phyloP scores from a whole-genome alignment of 2,888 invertebrate species.

The Cheilosia impressa region DNA sequence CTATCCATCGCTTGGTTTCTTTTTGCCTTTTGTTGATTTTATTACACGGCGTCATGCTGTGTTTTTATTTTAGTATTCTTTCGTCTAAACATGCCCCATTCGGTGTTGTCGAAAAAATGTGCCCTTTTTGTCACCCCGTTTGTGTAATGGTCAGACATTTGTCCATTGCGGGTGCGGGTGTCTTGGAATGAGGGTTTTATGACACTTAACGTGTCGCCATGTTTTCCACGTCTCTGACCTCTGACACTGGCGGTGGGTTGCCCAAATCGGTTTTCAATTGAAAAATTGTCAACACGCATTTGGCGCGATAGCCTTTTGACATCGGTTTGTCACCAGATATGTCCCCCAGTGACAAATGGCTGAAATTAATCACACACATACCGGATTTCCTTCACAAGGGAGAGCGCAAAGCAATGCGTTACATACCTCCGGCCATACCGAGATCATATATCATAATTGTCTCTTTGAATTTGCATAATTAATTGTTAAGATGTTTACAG shows the following conservation, averaged over 20 bases:
- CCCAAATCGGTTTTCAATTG: conserved; percentile 62
- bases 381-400: not conserved
- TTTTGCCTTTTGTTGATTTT: conserved; percentile 49
- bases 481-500: conserved; percentile 42
- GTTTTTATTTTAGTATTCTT: conserved; percentile 40
- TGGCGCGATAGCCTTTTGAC: conserved; percentile 48
- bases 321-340: conserved; percentile 39
- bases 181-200: conserved; percentile 28
- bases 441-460: conserved; percentile 60
- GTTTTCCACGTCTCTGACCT: conserved; percentile 42
- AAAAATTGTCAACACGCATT: conserved; percentile 62
- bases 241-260: conserved; percentile 41
- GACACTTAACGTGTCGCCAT: conserved; percentile 33
- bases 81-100: conserved; percentile 16
- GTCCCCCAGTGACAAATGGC: conserved; percentile 24
- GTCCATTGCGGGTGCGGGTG: conserved; percentile 46
- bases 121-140: conserved; percentile 70
- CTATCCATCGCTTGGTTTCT: conserved; percentile 35
- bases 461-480: conserved; percentile 54
- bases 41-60: conserved; percentile 65
- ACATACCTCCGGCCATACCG: conserved; percentile 6
- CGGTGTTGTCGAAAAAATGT: conserved; percentile 51
- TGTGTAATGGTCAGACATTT: conserved; percentile 60
- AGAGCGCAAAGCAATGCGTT: conserved; percentile 36
- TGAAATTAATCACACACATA: conserved; percentile 26